These are phyloP conservation scores for Mirza zaza DNA, from an alignment of 2,113 vertebrate genomes.

Conservation along the genomic window DNA sequence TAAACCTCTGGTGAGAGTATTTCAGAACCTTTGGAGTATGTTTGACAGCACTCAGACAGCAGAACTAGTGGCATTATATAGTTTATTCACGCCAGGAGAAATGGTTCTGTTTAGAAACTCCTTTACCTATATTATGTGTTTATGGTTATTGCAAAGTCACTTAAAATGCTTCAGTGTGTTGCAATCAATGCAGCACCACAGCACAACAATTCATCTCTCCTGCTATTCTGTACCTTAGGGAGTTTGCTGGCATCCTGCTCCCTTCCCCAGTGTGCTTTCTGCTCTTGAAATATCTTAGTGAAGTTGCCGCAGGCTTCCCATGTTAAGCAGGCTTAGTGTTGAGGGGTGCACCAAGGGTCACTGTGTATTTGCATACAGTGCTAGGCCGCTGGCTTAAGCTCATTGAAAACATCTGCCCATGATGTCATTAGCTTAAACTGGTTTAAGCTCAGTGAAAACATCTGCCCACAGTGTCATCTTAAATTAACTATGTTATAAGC, in stretches of 20 bases:
- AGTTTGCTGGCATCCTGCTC: background rate
- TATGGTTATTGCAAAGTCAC: background rate
- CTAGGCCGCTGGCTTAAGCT: background rate
- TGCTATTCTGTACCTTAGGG: background rate
- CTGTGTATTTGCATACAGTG: background rate
- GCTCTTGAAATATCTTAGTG: conserved; percentile 21
- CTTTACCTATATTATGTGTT: background rate
- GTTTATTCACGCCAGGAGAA: conserved; percentile 35
- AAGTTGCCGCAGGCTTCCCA: background rate
- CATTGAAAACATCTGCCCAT: background rate
- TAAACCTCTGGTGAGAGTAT: conserved; percentile 4
- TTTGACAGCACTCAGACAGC: conserved; percentile 21
- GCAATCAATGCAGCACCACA: conserved; percentile 26
- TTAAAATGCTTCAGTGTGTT: conserved; percentile 42
- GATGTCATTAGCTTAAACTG: background rate
- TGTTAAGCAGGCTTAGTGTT: background rate
- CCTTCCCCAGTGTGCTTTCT: background rate
- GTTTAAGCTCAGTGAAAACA: background rate
- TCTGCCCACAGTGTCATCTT: background rate
- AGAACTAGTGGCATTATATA: conserved; percentile 29
- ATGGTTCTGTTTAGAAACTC: background rate
- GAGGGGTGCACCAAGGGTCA: background rate
- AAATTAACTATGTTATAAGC: background rate
- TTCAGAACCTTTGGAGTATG: background rate
- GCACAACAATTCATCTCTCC: conserved; percentile 38